Percentiles rank a stretch among this genome's conserved stretches.
These are phyloP conservation scores for Steinernema feltiae DNA, from an alignment of 1,140 invertebrate genomes.

Conservation along the genomic window DNA sequence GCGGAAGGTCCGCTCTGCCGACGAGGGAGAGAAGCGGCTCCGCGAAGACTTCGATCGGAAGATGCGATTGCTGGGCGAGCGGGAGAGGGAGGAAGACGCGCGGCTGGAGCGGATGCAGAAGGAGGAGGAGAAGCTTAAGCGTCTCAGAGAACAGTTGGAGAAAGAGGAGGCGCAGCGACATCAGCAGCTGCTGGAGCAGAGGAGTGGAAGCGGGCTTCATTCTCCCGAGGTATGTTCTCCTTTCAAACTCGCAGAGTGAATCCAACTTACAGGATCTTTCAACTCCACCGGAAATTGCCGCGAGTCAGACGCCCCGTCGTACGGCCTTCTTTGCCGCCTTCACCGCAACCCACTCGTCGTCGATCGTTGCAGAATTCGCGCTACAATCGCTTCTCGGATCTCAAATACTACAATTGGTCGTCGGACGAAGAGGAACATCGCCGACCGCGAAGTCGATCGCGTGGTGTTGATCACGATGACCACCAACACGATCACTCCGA, in stretches of 20 bases:
- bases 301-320: neutral
- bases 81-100: neutral
- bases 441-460: neutral
- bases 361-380: neutral
- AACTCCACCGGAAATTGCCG: neutral
- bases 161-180: neutral
- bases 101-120: neutral
- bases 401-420: constrained; percentile 8
- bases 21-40: neutral
- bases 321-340: neutral
- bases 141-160: neutral
- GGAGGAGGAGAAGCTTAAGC: constrained; percentile 3
- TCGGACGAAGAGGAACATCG: neutral
- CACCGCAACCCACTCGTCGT: neutral
- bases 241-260: neutral
- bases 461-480: neutral
- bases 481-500: neutral
- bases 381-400: neutral
- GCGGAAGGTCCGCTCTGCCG: neutral
- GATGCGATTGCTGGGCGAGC: neutral
- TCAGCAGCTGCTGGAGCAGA: neutral
- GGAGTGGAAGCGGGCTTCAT: neutral
- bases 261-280: neutral
- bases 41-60: neutral
- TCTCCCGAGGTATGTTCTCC: neutral